Percentiles rank a stretch among this genome's conserved stretches.
Conservation (phyloP, 2,888 invertebrate species). For the Pantelozetes paolii region DNA sequence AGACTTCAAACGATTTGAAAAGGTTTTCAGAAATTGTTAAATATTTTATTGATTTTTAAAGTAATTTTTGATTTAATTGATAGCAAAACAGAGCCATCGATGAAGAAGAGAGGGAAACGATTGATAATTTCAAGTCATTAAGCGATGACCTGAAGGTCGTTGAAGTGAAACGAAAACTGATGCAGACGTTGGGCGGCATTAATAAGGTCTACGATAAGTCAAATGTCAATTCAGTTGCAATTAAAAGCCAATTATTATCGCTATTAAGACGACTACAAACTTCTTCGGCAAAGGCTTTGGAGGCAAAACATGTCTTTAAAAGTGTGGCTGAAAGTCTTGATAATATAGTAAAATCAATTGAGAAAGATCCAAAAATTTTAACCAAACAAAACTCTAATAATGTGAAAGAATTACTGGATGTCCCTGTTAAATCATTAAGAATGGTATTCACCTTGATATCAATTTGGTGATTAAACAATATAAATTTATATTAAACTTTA, state of each 20-base stretch:
- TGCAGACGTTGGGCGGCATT: neutral
- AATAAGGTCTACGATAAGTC: conserved; percentile 3
- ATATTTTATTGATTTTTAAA: neutral
- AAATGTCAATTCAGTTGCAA: neutral
- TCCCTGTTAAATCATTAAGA: neutral
- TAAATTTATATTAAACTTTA: neutral
- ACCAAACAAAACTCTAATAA: neutral
- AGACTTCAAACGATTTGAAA: neutral
- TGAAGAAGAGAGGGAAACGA: neutral
- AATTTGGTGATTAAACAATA: neutral
- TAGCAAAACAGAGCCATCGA: neutral
- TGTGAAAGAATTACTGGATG: neutral
- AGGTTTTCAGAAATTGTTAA: neutral
- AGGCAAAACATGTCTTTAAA: neutral
- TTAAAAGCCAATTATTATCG: neutral
- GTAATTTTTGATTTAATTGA: neutral
- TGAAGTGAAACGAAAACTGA: neutral
- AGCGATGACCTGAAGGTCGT: neutral
- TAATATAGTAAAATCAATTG: neutral
- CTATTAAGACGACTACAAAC: neutral
- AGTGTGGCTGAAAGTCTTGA: neutral
- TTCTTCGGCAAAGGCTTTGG: neutral
- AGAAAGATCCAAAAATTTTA: neutral
- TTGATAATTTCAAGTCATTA: neutral
- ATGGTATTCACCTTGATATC: neutral